phyloP scores from a whole-genome alignment of 2,113 vertebrate genomes.

The Hypanus sabinus region DNA sequence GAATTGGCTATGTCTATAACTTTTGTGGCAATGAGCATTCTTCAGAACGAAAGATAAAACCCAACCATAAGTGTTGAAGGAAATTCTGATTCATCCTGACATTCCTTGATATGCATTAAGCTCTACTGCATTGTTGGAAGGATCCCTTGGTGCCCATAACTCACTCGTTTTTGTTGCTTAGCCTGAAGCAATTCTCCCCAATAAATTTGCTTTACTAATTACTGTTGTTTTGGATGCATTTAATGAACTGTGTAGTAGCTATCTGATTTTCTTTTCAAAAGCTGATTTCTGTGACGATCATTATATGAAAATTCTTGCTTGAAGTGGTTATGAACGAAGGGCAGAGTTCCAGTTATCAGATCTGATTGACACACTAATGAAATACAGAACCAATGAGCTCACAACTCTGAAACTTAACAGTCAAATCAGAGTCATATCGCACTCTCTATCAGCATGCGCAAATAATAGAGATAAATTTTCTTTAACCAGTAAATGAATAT shows the following conservation, averaged over 20 bases:
- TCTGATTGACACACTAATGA: neutral
- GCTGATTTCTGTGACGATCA: neutral
- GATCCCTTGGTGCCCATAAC: neutral
- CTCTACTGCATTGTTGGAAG: neutral
- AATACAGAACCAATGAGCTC: neutral
- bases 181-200: neutral
- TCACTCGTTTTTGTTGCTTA: neutral
- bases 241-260: neutral
- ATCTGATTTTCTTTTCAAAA: neutral
- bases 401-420: neutral
- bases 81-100: neutral
- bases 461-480: neutral
- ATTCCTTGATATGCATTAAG: neutral
- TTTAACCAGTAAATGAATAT: neutral
- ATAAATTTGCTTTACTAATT: neutral
- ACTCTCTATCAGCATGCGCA: too few relatives aligned
- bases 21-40: too few relatives aligned
- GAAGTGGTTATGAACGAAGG: neutral
- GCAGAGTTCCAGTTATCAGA: neutral
- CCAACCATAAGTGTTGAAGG: neutral
- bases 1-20: too few relatives aligned
- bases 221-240: neutral
- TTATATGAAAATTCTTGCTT: too few relatives aligned
- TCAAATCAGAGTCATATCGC: neutral
- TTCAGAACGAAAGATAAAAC: neutral